Percentiles rank a stretch among this genome's conserved stretches.
These are phyloP conservation scores for Byasa hedistus DNA, from an alignment of 2,888 invertebrate species.

Conservation along the genomic window DNA sequence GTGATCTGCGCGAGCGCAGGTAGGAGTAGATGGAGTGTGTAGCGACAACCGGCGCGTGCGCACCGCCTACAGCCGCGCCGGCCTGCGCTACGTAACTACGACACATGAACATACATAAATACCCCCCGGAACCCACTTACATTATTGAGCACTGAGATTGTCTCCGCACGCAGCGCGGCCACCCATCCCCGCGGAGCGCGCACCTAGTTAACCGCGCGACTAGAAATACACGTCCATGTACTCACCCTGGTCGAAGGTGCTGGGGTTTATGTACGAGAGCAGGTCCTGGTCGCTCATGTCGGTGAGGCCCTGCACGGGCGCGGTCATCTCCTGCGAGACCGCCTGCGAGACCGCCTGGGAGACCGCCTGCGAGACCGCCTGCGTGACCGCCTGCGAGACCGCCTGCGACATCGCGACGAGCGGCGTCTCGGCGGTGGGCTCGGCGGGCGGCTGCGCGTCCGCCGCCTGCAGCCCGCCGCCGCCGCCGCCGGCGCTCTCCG, in stretches of 20 bases:
- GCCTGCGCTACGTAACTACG: neutral
- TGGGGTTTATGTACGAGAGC: slow-evolving; percentile 92
- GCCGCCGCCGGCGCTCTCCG: slow-evolving; percentile 52
- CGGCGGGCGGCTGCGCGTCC: slow-evolving; percentile 53
- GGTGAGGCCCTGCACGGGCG: slow-evolving; percentile 86
- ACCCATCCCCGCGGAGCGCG: neutral
- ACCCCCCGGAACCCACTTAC: neutral
- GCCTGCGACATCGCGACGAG: slow-evolving; percentile 74
- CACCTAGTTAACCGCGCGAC: neutral
- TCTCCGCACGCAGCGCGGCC: neutral
- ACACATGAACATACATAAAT: neutral
- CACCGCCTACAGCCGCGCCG: too few species aligned
- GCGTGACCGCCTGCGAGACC: slow-evolving; percentile 74
- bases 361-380: slow-evolving; percentile 73
- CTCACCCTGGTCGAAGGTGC: slow-evolving; percentile 91
- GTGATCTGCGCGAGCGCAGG: too few species aligned
- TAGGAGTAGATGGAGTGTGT: too few species aligned
- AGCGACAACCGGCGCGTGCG: too few species aligned
- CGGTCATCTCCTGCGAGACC: slow-evolving; percentile 76
- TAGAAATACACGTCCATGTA: slow-evolving; percentile 57
- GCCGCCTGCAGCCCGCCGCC: slow-evolving; percentile 43
- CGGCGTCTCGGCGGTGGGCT: slow-evolving; percentile 62
- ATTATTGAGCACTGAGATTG: slow-evolving; percentile 9
- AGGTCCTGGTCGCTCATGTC: slow-evolving; percentile 93
- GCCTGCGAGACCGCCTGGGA: slow-evolving; percentile 74